These are phyloP conservation scores for Protomyctophum bolini DNA, from an alignment of 2,113 vertebrate species.

Conservation along the genomic window DNA sequence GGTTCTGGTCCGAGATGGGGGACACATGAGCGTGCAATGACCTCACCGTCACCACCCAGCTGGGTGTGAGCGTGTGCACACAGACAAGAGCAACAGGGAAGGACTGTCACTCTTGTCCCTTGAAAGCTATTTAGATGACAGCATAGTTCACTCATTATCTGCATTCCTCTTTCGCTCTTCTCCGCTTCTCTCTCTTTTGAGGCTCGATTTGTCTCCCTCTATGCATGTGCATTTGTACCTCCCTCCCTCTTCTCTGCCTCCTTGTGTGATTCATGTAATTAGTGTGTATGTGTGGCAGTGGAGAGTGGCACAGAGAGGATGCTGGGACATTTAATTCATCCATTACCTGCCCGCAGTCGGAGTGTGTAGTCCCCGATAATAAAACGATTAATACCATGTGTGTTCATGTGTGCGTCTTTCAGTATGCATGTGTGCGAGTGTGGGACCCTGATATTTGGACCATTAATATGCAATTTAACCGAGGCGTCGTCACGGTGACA, in stretches of 20 bases:
- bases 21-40: constrained; percentile 40
- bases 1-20: constrained; percentile 22
- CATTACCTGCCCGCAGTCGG: constrained; percentile 30
- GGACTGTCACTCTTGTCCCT: background rate
- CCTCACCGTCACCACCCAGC: constrained; percentile 25
- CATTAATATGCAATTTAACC: constrained; percentile 55
- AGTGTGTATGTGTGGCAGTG: constrained; percentile 32
- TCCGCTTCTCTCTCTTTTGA: background rate
- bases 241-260: background rate
- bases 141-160: constrained; percentile 11
- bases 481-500: constrained; percentile 41
- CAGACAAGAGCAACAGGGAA: background rate
- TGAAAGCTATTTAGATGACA: background rate
- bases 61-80: background rate
- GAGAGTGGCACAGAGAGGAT: constrained; percentile 34
- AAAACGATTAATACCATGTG: constrained; percentile 44
- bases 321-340: constrained; percentile 42
- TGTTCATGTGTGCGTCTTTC: background rate
- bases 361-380: constrained; percentile 32
- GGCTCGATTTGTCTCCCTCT: background rate
- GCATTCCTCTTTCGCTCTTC: background rate
- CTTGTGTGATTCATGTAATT: constrained; percentile 32
- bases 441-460: constrained; percentile 39
- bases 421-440: constrained; percentile 7
- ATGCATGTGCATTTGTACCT: background rate